Evolutionary conservation across 2,113 vertebrate species (phyloP).

Genomic region (Semnornis frantzii): DNA sequence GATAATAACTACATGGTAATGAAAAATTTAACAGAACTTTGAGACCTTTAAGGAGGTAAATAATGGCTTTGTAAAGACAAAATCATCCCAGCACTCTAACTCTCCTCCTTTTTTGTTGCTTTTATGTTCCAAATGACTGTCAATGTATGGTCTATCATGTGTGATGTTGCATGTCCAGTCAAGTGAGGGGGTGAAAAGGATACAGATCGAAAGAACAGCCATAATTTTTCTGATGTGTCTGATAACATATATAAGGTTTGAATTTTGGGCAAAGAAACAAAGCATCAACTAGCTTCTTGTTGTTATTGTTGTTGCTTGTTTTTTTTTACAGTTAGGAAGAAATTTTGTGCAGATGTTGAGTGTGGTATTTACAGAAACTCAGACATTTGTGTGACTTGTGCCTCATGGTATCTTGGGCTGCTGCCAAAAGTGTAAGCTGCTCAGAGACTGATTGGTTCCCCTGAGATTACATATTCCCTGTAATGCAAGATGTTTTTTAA

Average conservation of each 20-base stretch:
- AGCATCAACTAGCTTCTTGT: background rate
- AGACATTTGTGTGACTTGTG: constrained; percentile 14
- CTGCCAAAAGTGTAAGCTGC: constrained; percentile 27
- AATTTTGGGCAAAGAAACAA: background rate
- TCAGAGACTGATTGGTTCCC: constrained; percentile 16
- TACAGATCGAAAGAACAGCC: background rate
- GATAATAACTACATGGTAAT: background rate
- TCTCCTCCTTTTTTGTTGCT: background rate
- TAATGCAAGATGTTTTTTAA: constrained; percentile 40
- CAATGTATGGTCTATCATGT: background rate
- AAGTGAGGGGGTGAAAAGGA: background rate
- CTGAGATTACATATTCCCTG: constrained; percentile 18
- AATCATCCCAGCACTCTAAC: background rate
- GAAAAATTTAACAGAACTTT: background rate
- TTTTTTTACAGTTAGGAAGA: background rate
- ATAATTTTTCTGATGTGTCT: background rate
- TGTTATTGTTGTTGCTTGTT: no score
- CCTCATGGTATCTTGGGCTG: constrained; percentile 17
- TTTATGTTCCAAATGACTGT: background rate
- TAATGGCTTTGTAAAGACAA: background rate
- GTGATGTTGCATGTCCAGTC: background rate
- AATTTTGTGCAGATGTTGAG: background rate
- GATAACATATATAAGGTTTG: background rate
- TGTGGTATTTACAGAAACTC: constrained; percentile 22
- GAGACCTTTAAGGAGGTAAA: background rate